These are phyloP conservation scores for Crossaster papposus DNA, from an alignment of 53 echinoderm and acorn worm genomes.

Conservation along the genomic window DNA sequence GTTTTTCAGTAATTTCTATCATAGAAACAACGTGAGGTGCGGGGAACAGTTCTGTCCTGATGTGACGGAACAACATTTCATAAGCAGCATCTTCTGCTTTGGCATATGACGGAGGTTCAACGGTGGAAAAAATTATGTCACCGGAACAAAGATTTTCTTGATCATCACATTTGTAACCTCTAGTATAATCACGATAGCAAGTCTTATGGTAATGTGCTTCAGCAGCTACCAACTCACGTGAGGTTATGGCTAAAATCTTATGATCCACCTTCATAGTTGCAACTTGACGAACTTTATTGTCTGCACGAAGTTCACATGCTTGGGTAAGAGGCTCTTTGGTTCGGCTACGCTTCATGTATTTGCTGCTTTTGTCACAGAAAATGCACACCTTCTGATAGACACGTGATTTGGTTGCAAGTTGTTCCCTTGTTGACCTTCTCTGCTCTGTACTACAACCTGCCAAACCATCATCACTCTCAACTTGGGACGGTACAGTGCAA, in stretches of 20 bases:
- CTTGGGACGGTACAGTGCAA: neutral
- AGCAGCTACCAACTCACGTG: constrained; percentile 56
- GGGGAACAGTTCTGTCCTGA: constrained; percentile 28
- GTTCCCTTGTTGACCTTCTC: constrained; percentile 21
- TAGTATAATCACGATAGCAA: constrained; percentile 57
- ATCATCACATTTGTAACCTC: constrained; percentile 21
- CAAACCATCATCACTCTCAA: neutral
- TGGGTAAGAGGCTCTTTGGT: constrained; percentile 47
- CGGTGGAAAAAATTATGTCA: neutral
- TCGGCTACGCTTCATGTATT: constrained; percentile 43
- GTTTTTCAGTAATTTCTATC: constrained; percentile 44
- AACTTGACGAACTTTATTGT: constrained; percentile 32
- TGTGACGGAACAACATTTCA: constrained; percentile 40
- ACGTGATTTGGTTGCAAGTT: constrained; percentile 3
- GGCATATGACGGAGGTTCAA: constrained; percentile 25
- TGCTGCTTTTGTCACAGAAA: constrained; percentile 52
- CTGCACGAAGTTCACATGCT: constrained; percentile 56
- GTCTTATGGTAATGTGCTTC: constrained; percentile 62
- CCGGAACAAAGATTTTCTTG: neutral
- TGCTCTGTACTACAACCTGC: neutral
- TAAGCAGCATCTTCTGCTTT: constrained; percentile 30
- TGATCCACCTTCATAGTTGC: constrained; percentile 58
- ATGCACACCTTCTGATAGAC: constrained; percentile 57
- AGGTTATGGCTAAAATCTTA: constrained; percentile 44
- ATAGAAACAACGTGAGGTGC: constrained; percentile 29